Evolutionary conservation across 2,888 invertebrate genomes (phyloP).

Genomic region (Melieria picta): DNA sequence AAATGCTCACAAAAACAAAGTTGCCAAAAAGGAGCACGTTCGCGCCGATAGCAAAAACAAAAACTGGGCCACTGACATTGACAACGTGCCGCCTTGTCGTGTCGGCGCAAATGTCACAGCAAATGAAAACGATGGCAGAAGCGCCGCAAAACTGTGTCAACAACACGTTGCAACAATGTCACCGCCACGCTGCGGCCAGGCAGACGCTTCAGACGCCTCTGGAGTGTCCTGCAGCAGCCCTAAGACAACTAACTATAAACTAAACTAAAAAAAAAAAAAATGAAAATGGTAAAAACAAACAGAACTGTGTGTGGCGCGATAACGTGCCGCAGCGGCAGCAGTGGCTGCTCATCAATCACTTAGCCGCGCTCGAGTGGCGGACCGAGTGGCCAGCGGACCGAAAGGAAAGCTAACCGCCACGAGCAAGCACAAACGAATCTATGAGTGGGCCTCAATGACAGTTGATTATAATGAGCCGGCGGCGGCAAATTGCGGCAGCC

Average conservation of each 20-base stretch:
- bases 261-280: not conserved
- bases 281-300: not conserved
- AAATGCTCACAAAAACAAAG: conserved; percentile 13
- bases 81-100: not conserved
- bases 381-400: conserved; percentile 12
- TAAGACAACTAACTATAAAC: conserved; percentile 8
- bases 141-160: conserved; percentile 29
- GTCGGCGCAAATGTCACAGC: not conserved
- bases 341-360: conserved; percentile 38
- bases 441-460: too few species aligned
- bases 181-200: not conserved
- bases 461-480: too few species aligned
- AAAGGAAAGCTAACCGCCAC: not conserved
- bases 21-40: conserved; percentile 14
- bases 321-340: not conserved
- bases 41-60: not conserved
- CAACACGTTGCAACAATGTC: conserved; percentile 1
- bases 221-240: not conserved
- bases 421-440: too few species aligned
- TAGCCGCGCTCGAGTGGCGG: conserved; percentile 10
- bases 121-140: not conserved
- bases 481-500: too few species aligned
- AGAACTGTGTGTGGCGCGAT: too few species aligned
- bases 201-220: too few species aligned
- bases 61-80: conserved; percentile 36